Evolutionary conservation across 2,888 invertebrate genomes (phyloP).

Genomic region (Brenthis hecate): DNA sequence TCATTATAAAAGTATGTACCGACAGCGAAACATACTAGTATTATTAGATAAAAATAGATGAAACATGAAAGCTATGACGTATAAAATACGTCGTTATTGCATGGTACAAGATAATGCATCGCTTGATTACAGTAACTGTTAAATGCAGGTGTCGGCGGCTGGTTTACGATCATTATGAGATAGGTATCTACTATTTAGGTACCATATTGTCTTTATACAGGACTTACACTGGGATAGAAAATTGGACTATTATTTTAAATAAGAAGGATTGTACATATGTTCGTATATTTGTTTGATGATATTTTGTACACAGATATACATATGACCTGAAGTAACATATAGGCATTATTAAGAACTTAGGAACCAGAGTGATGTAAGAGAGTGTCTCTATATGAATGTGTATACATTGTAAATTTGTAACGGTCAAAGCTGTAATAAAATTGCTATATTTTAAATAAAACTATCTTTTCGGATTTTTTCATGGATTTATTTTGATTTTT

Average conservation of each 20-base stretch:
- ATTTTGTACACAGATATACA: no score
- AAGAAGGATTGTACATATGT: not conserved
- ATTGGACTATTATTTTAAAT: not conserved
- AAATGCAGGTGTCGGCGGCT: slow-evolving; percentile 37
- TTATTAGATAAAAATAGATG: slow-evolving; percentile 3
- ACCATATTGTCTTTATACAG: slow-evolving; percentile 24
- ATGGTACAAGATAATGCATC: slow-evolving; percentile 22
- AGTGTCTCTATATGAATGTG: no score
- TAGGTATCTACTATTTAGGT: slow-evolving; percentile 38
- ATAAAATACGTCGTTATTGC: slow-evolving; percentile 13
- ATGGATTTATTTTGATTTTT: no score
- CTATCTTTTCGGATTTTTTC: no score
- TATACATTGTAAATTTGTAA: no score
- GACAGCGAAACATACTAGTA: not conserved
- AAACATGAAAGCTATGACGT: slow-evolving; percentile 10
- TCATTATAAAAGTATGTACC: no score
- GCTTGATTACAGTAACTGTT: slow-evolving; percentile 21
- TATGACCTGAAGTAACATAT: no score
- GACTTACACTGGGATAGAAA: not conserved
- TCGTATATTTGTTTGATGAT: no score
- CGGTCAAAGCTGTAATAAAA: no score
- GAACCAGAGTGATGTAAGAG: no score
- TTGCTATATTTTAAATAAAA: no score
- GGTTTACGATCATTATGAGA: slow-evolving; percentile 38
- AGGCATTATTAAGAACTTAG: no score